Evolutionary conservation across 1,140 invertebrate genomes (phyloP).

Genomic region (Dreissena rostriformis): DNA sequence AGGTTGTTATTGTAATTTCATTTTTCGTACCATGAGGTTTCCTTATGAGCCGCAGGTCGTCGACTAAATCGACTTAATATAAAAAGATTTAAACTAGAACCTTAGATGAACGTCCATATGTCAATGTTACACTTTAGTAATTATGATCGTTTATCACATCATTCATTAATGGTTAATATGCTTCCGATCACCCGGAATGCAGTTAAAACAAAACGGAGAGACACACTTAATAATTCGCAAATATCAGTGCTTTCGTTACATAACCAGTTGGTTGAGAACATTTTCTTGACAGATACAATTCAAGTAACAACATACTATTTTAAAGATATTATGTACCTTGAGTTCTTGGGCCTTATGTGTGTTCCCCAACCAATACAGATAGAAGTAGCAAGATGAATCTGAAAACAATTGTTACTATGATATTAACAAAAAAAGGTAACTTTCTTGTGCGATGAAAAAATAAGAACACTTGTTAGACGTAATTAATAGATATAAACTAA

Average conservation of each 20-base stretch:
- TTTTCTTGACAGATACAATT: neutral
- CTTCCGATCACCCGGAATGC: no score
- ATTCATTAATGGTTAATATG: neutral
- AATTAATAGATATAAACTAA: neutral
- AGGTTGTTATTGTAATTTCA: no score
- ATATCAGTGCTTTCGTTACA: neutral
- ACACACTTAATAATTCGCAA: no score
- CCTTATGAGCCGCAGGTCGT: neutral
- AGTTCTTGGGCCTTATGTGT: slow-evolving; percentile 14
- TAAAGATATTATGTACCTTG: neutral
- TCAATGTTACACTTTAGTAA: no score
- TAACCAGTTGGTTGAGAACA: neutral
- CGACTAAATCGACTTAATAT: neutral
- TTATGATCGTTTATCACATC: no score
- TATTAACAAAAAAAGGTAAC: neutral
- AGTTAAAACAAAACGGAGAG: no score
- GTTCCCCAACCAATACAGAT: slow-evolving; percentile 26
- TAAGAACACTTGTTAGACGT: neutral
- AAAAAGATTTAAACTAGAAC: neutral
- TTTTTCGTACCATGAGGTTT: no score
- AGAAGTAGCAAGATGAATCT: slow-evolving; percentile 24
- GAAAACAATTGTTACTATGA: neutral
- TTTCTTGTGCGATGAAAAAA: neutral
- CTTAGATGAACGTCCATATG: neutral
- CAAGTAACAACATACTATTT: no score